These are phyloP conservation scores for Rana temporaria DNA, from an alignment of 2,113 vertebrate genomes.

Conservation along the genomic window DNA sequence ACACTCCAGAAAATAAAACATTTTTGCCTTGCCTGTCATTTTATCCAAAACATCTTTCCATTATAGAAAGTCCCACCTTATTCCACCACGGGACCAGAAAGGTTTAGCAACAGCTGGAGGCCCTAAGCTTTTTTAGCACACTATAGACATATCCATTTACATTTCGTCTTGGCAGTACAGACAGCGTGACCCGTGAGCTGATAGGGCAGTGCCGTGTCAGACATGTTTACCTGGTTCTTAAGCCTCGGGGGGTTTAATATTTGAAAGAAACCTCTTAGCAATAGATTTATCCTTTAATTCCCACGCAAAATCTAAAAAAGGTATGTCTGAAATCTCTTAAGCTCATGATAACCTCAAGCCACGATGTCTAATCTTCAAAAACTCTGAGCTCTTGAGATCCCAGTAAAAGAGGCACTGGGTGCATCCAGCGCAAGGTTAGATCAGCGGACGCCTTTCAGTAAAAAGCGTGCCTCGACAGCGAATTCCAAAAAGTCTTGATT, in stretches of 20 bases:
- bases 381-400: slow-evolving; percentile 48
- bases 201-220: slow-evolving; percentile 2
- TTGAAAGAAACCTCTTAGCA: slow-evolving; percentile 51
- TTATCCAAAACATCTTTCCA: too few relatives aligned
- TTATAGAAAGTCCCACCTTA: too few relatives aligned
- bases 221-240: slow-evolving; percentile 36
- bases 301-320: slow-evolving; percentile 50
- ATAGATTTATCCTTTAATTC: slow-evolving; percentile 51
- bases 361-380: slow-evolving; percentile 49
- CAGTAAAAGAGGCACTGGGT: slow-evolving; percentile 36
- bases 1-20: slow-evolving; percentile 30
- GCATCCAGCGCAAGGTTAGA: slow-evolving; percentile 41
- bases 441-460: slow-evolving; percentile 29
- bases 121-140: neutral
- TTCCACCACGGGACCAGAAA: too few relatives aligned
- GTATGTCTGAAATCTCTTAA: slow-evolving; percentile 54
- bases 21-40: neutral
- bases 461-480: slow-evolving; percentile 27
- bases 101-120: neutral
- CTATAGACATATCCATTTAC: slow-evolving; percentile 7
- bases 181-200: slow-evolving; percentile 4
- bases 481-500: slow-evolving; percentile 33
- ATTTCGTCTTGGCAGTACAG: neutral
- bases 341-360: slow-evolving; percentile 54
- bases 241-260: slow-evolving; percentile 42